These are phyloP conservation scores for Agonum fuliginosum DNA, from an alignment of 2,888 invertebrate genomes.

Conservation along the genomic window DNA sequence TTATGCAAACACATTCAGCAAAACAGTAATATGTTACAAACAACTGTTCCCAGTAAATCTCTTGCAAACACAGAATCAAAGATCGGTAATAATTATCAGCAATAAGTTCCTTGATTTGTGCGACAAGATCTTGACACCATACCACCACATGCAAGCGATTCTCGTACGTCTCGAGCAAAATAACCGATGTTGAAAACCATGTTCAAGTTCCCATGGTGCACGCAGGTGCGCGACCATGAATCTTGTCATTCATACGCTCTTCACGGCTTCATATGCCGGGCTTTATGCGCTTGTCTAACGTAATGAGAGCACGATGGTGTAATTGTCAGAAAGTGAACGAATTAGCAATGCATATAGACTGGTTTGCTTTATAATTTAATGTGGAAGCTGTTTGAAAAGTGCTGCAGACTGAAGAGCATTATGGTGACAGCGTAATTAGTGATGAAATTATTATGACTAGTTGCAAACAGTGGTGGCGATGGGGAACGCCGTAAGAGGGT, in stretches of 20 bases:
- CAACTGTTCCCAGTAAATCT: neutral
- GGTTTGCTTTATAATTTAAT: constrained; percentile 24
- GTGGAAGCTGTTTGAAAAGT: constrained; percentile 5
- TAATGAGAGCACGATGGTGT: constrained; percentile 3
- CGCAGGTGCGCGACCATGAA: constrained; percentile 35
- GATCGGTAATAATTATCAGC: constrained; percentile 33
- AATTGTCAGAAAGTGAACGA: constrained; percentile 13
- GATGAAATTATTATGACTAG: neutral
- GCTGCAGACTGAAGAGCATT: neutral
- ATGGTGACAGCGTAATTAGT: constrained; percentile 8
- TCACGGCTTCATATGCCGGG: neutral
- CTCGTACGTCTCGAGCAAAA: constrained; percentile 31
- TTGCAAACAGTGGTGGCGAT: no score
- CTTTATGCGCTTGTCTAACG: constrained; percentile 16
- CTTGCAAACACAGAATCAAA: neutral
- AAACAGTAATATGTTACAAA: neutral
- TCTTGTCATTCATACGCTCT: constrained; percentile 33
- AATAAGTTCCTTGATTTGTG: constrained; percentile 48
- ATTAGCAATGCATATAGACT: constrained; percentile 35
- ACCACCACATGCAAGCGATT: constrained; percentile 22
- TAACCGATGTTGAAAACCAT: constrained; percentile 37
- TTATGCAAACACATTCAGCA: no score
- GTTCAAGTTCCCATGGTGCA: constrained; percentile 25
- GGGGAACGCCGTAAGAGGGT: no score
- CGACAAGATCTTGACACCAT: constrained; percentile 10